Evolutionary conservation across 2,888 invertebrate genomes (phyloP).

Genomic region (Sesamia inferens): DNA sequence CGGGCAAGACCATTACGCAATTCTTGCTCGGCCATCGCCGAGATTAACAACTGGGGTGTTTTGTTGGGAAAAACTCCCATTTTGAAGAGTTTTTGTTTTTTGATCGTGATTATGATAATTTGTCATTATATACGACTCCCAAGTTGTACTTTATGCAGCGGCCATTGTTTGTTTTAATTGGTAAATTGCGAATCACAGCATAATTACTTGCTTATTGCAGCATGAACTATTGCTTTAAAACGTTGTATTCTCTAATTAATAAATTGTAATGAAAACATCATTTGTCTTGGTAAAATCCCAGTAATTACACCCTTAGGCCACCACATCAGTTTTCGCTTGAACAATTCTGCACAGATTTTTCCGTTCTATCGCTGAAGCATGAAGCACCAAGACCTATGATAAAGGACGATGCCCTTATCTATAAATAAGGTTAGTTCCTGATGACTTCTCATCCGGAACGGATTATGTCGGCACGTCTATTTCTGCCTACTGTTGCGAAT

Average conservation of each 20-base stretch:
- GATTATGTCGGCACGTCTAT: constrained; percentile 61
- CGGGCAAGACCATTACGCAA: constrained; percentile 67
- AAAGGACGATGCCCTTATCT: constrained; percentile 78
- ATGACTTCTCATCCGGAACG: constrained; percentile 73
- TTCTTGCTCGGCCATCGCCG: constrained; percentile 56
- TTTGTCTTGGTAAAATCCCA: constrained; percentile 22
- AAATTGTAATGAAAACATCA: constrained; percentile 18
- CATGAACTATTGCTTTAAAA: constrained; percentile 25
- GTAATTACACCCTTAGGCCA: background rate
- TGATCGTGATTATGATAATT: constrained; percentile 35
- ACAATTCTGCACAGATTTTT: constrained; percentile 63
- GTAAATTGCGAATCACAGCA: constrained; percentile 5
- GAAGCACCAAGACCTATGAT: constrained; percentile 65
- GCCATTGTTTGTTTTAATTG: constrained; percentile 38
- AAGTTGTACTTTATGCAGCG: background rate
- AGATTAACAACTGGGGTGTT: constrained; percentile 50
- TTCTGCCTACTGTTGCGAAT: constrained; percentile 61
- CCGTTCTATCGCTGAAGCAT: constrained; percentile 52
- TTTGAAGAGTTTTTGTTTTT: constrained; percentile 10
- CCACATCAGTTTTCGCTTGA: constrained; percentile 26
- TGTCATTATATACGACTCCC: constrained; percentile 7
- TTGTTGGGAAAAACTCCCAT: constrained; percentile 23
- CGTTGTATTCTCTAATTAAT: background rate
- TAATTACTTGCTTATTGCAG: constrained; percentile 30
- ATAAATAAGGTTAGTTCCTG: constrained; percentile 75